Evolutionary conservation across 2,888 invertebrate species (phyloP), one percentile per base, ranked within the genome.

Genomic region (Plutella xylostella): DNA sequence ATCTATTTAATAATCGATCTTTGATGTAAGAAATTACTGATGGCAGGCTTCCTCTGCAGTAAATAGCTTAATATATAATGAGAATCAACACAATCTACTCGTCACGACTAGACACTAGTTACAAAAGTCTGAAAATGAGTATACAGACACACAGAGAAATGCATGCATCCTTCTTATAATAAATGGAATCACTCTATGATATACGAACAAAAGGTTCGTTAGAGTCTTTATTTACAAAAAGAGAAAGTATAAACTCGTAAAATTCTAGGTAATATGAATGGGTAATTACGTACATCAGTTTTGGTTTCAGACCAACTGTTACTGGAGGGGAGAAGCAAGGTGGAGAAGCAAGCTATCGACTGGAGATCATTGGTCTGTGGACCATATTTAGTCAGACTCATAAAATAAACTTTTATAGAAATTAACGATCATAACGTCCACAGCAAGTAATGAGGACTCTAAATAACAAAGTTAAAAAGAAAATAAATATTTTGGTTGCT

Each of bases 141-240:
- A 71, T 62, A 77, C 79, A 78, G 68, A 75, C 80, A 82, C 72
- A 76, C 80, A 68, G 68, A 79, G 76, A 83, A 82, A 82, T 82
- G 78, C 82, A 82, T 70, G 76, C 82, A 82, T 78, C 72, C 79
- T 67, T 73, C 80, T 80, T 80, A 82, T 64, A 76, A 71, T 74
- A 83, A 80, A 82, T 83, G 82, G 82, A 83, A 83, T 82, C 82
- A 74, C 75, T 72, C 72, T 68, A 68, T 72, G 75, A 74, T 68
- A 65, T 66, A 65, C 63, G 70, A 72, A 65, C 69, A 66, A 63
- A 59, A 61, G 67, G 55, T 56, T 44, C 56, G 54, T 52, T 50
- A 53, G 48, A 71, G 71, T 73, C 72, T 73, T 72, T 74, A 78
- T 76, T 70, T 76, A 77, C 73, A 78, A 66, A 62, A 67, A 54